Evolutionary conservation across 2,797 vertebrate species (phyloP), one percentile per base, ranked within the genome.

Genomic region (Anisognathus igniventris): DNA sequence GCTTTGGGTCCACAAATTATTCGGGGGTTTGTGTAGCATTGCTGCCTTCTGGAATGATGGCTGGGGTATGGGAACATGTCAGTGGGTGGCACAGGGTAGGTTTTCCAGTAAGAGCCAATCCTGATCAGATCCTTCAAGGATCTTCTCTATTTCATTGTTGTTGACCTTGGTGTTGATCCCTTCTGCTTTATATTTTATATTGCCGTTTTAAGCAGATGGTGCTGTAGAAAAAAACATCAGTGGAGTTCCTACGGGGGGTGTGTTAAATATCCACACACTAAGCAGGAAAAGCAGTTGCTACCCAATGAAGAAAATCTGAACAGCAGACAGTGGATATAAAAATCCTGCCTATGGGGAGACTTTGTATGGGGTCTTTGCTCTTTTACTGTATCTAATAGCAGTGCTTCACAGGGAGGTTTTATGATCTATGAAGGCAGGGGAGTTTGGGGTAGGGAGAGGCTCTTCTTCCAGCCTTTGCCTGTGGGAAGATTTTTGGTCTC

Each of bases 251-350:
- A 10, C 1, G 3, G 80, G 80, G 81, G 53, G 17, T 73, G 8
- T 27, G 67, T 88, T 85, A 91, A 85, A 89, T 82, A 89, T 85
- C 73, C 27, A 40, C 88, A 76, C 48, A 5, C 48, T 14, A 50
- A 82, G 78, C 64, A 85, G 78, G 88, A 87, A 76, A 89, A 76
- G 28, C 47, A 79, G 37, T 78, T 84, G 70, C 68, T 80, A 67
- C 47, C 14, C 76, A 47, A 0, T 14, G 53, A 9, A 50, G 64
- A 53, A 73, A 87, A 71, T 37, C n/a, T 67, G 66, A 86, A 2
- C 74, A 92, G 66, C 66, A 94, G 72, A 72, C 30, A 85, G 50
- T 14, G n/a, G 88, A 66, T n/a, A 78, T 86, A 88, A 81, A 95
- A 96, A 72, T 72, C 39, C 54, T n/a, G 47, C 80, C 82, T 48